Base-by-base conservation (phyloP, 1,140 invertebrate genomes). In the Caenorhabditis tropicalis region DNA sequence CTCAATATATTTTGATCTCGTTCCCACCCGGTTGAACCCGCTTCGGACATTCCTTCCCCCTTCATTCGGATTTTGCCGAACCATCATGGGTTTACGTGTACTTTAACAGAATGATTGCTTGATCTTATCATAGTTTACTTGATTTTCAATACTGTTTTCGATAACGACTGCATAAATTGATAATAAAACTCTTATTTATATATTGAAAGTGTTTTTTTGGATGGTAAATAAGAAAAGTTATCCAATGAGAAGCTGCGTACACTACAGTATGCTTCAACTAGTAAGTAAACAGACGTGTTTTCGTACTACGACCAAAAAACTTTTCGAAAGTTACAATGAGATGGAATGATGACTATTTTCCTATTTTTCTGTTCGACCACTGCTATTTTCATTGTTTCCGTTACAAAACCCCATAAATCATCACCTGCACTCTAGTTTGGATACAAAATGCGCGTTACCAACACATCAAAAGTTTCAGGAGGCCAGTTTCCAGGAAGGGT, bases 41-140 rank as follows among this genome's bases (percentile, higher is more conserved):
- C 24, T 31, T 74, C 65, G 36, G 65, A 74, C 65, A 74, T 43
- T 74, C 65, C 65, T 19, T 56, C 12, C 1, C 65, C 33, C 7
- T 15, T 7, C n/a, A 43, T 43, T 43, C 65, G 65, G 65, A 43
- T 74, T 21, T 31, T 74, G n/a, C 65, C 65, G 65, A 46, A 36
- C n/a, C 19, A 46, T 74, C 27, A 74, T 74, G 65, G 65, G 65
- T 74, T 74, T 31, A 74, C 65, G 65, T 74, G 65, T 74, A 74
- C 65, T 74, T 74, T 74, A 74, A 74, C 12, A 43, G 29, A 65
- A 43, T 74, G 65, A 29, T 36, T 74, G 36, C 65, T 43, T 74
- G 65, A 74, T 74, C 65, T 74, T 65, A 33, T 36, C 33, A 9
- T 65, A 65, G 53, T 31, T 27, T 58, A 10, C 10, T 58, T 58